Conservation (phyloP, 2,113 vertebrate species). For the Syngnathoides biaculeatus region DNA sequence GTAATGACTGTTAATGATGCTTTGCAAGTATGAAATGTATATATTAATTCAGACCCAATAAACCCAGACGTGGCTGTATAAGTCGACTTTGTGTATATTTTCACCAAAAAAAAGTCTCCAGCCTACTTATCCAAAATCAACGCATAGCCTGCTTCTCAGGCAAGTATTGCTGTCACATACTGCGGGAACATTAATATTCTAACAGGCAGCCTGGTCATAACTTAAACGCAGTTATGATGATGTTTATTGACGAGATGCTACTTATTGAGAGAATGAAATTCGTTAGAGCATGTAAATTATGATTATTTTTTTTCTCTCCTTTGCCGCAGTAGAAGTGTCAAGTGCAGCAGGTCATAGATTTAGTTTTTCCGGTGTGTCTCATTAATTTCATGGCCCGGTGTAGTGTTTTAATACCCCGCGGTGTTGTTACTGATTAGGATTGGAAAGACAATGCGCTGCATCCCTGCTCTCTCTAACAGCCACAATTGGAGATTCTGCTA, state of each 20-base stretch:
- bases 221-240: slow-evolving; percentile 43
- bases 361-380: slow-evolving; percentile 48
- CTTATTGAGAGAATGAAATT: slow-evolving; percentile 46
- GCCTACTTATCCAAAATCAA: background rate
- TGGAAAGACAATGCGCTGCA: slow-evolving; percentile 50
- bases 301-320: background rate
- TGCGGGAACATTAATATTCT: slow-evolving; percentile 34
- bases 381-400: slow-evolving; percentile 55
- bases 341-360: slow-evolving; percentile 29
- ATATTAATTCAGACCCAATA: background rate
- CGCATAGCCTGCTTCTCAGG: background rate
- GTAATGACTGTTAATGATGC: background rate
- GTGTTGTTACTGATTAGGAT: slow-evolving; percentile 55
- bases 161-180: slow-evolving; percentile 17
- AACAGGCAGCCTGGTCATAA: slow-evolving; percentile 23
- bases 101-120: background rate
- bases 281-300: slow-evolving; percentile 18
- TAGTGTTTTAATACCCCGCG: slow-evolving; percentile 56
- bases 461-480: slow-evolving; percentile 13
- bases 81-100: background rate
- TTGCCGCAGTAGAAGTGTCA: slow-evolving; percentile 19
- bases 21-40: background rate
- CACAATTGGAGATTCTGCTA: background rate
- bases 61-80: background rate
- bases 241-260: slow-evolving; percentile 43